Evolutionary conservation across 2,888 invertebrate genomes (phyloP).

Genomic region (Drosophila siamana): DNA sequence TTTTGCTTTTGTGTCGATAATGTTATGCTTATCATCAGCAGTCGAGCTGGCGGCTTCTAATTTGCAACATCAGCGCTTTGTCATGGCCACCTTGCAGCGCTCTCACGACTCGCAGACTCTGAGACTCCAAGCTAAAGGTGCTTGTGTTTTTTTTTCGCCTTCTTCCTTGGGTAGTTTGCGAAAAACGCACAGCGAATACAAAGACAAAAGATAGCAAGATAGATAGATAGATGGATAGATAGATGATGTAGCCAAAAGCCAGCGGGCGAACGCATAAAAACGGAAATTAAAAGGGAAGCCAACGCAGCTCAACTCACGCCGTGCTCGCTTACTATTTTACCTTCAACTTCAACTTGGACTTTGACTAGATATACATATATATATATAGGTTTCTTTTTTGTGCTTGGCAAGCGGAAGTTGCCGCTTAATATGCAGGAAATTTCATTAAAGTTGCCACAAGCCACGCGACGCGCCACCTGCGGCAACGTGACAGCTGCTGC

Average conservation of each 20-base stretch:
- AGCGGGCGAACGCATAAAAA: constrained; percentile 62
- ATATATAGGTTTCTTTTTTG: too few relatives aligned
- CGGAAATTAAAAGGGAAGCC: constrained; percentile 78
- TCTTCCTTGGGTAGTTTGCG: too few relatives aligned
- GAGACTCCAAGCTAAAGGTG: too few relatives aligned
- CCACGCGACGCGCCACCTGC: too few relatives aligned
- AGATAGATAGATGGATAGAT: not conserved
- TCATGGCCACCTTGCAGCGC: constrained; percentile 19
- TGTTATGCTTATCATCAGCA: constrained; percentile 77
- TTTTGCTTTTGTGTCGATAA: constrained; percentile 78
- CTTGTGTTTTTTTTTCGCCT: too few relatives aligned
- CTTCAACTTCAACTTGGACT: constrained; percentile 10
- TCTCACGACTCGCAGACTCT: too few relatives aligned
- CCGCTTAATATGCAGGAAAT: constrained; percentile 74
- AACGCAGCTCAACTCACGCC: constrained; percentile 60
- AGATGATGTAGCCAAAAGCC: constrained; percentile 8
- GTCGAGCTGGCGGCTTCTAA: constrained; percentile 53
- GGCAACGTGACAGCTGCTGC: not conserved
- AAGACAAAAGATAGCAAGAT: constrained; percentile 18
- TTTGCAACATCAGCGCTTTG: constrained; percentile 75
- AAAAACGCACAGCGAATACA: too few relatives aligned
- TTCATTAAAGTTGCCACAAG: constrained; percentile 71
- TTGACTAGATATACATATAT: constrained; percentile 7
- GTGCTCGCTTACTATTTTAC: constrained; percentile 31
- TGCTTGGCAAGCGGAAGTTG: constrained; percentile 56